phyloP scores from a whole-genome alignment of 2,888 invertebrate species.

The Drosophila neotestacea region DNA sequence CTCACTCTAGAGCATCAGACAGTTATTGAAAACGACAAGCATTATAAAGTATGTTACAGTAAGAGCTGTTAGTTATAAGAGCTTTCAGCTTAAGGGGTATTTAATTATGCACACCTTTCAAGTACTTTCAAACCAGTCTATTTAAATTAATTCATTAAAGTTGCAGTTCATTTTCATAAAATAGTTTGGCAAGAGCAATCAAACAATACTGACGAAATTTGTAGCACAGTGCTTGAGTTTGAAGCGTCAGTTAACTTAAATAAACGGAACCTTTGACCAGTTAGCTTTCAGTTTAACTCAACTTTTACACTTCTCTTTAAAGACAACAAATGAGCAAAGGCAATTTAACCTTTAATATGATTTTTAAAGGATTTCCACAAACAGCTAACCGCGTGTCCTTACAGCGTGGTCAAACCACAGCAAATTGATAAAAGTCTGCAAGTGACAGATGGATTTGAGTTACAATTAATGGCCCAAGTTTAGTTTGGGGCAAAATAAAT shows the following conservation, averaged over 20 bases:
- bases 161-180: too few species aligned
- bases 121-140: neutral
- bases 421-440: neutral
- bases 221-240: too few species aligned
- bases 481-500: conserved; percentile 5
- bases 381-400: too few species aligned
- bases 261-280: neutral
- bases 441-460: conserved; percentile 29
- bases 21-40: conserved; percentile 10
- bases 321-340: neutral
- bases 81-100: neutral
- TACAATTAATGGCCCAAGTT: conserved; percentile 40
- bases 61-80: neutral
- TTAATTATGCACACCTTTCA: neutral
- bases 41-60: neutral
- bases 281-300: neutral
- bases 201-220: too few species aligned
- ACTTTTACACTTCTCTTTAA: neutral
- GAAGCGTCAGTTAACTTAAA: too few species aligned
- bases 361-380: neutral
- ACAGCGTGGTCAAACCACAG: neutral
- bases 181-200: too few species aligned
- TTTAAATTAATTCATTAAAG: neutral
- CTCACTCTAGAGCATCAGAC: conserved; percentile 7
- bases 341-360: neutral